These are phyloP conservation scores for Meiosimyza decipiens DNA, from an alignment of 2,888 invertebrate species.

Conservation along the genomic window DNA sequence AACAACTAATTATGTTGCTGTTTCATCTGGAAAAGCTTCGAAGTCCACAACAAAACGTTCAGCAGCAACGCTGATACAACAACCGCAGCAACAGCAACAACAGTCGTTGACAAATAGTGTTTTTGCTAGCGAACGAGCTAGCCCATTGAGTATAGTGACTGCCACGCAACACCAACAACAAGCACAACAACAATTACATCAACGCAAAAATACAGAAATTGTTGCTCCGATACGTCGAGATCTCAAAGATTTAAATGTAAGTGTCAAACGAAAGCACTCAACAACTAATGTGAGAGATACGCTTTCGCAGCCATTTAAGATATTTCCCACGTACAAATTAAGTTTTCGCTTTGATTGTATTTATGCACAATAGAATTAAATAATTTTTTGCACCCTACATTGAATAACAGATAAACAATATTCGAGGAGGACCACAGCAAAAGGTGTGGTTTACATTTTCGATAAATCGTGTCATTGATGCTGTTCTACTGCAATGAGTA, in stretches of 20 bases:
- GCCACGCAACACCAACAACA: constrained; percentile 35
- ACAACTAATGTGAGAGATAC: neutral
- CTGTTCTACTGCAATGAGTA: too few species aligned
- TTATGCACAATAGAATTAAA: too few species aligned
- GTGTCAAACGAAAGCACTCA: constrained; percentile 28
- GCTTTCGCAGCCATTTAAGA: too few species aligned
- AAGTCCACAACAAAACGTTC: constrained; percentile 22
- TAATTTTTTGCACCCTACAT: too few species aligned
- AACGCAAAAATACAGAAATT: constrained; percentile 67
- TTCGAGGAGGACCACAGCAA: too few species aligned
- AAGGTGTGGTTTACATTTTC: too few species aligned
- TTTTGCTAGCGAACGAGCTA: constrained; percentile 15
- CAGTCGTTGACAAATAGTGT: constrained; percentile 21
- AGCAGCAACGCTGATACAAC: constrained; percentile 20
- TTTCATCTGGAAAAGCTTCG: constrained; percentile 8
- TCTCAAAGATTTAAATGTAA: constrained; percentile 68
- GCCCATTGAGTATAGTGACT: constrained; percentile 27
- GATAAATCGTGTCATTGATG: too few species aligned
- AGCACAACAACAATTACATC: constrained; percentile 42
- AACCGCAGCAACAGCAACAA: constrained; percentile 38
- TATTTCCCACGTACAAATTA: too few species aligned
- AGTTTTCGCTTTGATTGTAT: too few species aligned
- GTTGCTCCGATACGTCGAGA: constrained; percentile 73
- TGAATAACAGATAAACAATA: too few species aligned
- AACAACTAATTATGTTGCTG: constrained; percentile 3